Percentiles rank a stretch among this genome's conserved stretches.
These are phyloP conservation scores for Atherinosoma microstoma DNA, from an alignment of 2,797 vertebrate species.

Conservation along the genomic window DNA sequence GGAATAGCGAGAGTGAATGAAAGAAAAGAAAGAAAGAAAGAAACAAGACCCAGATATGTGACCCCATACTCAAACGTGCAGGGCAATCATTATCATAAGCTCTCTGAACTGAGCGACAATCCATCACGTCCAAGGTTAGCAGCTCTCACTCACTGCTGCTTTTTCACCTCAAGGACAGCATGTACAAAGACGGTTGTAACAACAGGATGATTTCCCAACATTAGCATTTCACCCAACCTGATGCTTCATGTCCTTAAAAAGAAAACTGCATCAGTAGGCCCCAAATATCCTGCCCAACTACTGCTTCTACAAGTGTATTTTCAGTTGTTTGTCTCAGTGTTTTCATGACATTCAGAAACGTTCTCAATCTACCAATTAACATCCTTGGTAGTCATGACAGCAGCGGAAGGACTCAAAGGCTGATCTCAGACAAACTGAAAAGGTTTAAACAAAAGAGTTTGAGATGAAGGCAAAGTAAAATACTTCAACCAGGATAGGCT, in stretches of 20 bases:
- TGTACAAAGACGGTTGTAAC: neutral
- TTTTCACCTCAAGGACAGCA: conserved; percentile 23
- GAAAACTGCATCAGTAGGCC: neutral
- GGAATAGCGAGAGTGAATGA: conserved; percentile 29
- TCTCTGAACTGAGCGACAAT: conserved; percentile 45
- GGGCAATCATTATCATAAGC: conserved; percentile 38
- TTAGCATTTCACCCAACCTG: conserved; percentile 7
- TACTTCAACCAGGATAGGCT: too few species aligned
- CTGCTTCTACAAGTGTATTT: neutral
- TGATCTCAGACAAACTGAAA: too few species aligned
- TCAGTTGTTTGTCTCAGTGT: neutral
- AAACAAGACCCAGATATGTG: conserved; percentile 24
- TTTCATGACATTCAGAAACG: neutral
- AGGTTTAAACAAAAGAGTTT: too few species aligned
- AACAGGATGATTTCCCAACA: neutral
- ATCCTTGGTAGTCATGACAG: too few species aligned
- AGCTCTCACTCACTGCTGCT: conserved; percentile 27
- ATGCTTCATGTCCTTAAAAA: neutral
- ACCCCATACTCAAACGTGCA: conserved; percentile 48
- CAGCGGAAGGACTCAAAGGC: too few species aligned
- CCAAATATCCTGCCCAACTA: neutral
- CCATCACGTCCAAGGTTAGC: conserved; percentile 48
- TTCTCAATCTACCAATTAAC: too few species aligned
- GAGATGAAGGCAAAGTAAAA: too few species aligned
- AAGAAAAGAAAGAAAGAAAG: neutral